Evolutionary conservation across 2,888 invertebrate genomes (phyloP).

Genomic region (Diplolepis rosae): DNA sequence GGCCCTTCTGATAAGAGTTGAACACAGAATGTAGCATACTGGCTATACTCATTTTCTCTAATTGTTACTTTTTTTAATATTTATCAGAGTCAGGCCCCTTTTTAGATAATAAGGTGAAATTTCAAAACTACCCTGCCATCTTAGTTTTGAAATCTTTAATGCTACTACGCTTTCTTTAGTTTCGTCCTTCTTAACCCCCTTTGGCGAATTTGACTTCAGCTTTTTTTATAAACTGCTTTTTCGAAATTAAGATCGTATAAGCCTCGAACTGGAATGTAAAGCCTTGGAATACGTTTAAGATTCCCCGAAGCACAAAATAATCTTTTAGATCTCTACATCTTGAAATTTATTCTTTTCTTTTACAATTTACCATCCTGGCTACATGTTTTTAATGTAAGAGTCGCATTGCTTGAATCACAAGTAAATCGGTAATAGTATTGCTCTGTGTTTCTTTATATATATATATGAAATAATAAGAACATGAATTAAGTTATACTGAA

Average conservation of each 20-base stretch:
- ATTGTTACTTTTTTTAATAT: slow-evolving; percentile 64
- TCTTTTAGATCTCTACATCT: slow-evolving; percentile 21
- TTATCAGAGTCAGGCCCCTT: slow-evolving; percentile 58
- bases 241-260: slow-evolving; percentile 9
- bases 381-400: slow-evolving; percentile 44
- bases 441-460: slow-evolving; percentile 67
- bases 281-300: slow-evolving; percentile 7
- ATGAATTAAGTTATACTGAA: slow-evolving; percentile 62
- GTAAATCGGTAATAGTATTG: slow-evolving; percentile 61
- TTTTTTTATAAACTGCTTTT: slow-evolving; percentile 20
- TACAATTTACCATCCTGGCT: slow-evolving; percentile 39
- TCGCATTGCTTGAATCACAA: slow-evolving; percentile 58
- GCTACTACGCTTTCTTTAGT: slow-evolving; percentile 46
- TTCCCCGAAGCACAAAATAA: slow-evolving; percentile 12
- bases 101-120: slow-evolving; percentile 57
- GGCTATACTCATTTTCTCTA: slow-evolving; percentile 54
- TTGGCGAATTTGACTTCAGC: slow-evolving; percentile 57
- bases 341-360: slow-evolving; percentile 24
- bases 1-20: slow-evolving; percentile 33
- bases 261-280: background rate
- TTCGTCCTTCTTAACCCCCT: slow-evolving; percentile 50
- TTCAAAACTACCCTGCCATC: slow-evolving; percentile 43
- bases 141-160: slow-evolving; percentile 40
- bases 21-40: slow-evolving; percentile 48
- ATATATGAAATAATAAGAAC: slow-evolving; percentile 54